phyloP scores from a whole-genome alignment of 2,888 invertebrate genomes.

The Taphrorychus bicolor region DNA sequence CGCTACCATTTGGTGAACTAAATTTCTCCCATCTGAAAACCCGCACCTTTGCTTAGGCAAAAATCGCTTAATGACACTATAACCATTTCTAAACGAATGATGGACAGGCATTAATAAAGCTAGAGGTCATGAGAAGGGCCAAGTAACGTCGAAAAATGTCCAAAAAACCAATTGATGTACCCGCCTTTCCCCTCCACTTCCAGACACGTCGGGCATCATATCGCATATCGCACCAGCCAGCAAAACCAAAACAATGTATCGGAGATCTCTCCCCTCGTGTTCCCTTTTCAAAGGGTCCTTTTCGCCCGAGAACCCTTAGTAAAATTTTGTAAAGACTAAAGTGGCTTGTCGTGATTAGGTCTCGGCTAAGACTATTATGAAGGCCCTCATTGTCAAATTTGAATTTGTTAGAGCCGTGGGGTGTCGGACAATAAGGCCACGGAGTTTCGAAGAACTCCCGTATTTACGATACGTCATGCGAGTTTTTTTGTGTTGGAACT shows the following conservation, averaged over 20 bases:
- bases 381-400: conserved; percentile 35
- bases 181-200: too few species aligned
- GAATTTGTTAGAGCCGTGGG: conserved; percentile 33
- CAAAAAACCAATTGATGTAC: conserved; percentile 5
- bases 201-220: conserved; percentile 34
- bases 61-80: neutral
- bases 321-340: conserved; percentile 51
- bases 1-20: too few species aligned
- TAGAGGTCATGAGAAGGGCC: conserved; percentile 29
- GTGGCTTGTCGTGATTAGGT: conserved; percentile 56
- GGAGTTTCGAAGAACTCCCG: conserved; percentile 33
- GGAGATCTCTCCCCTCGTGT: conserved; percentile 35
- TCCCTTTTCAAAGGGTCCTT: conserved; percentile 42
- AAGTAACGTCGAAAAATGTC: neutral
- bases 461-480: conserved; percentile 33
- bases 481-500: conserved; percentile 29
- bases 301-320: conserved; percentile 42
- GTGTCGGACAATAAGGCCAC: conserved; percentile 37
- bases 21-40: neutral
- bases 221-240: conserved; percentile 38
- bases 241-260: conserved; percentile 46
- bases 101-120: conserved; percentile 15
- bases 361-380: conserved; percentile 47
- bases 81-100: neutral
- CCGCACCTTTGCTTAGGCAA: too few species aligned